phyloP scores from a whole-genome alignment of 2,888 invertebrate genomes.

The Drosophila crucigera region DNA sequence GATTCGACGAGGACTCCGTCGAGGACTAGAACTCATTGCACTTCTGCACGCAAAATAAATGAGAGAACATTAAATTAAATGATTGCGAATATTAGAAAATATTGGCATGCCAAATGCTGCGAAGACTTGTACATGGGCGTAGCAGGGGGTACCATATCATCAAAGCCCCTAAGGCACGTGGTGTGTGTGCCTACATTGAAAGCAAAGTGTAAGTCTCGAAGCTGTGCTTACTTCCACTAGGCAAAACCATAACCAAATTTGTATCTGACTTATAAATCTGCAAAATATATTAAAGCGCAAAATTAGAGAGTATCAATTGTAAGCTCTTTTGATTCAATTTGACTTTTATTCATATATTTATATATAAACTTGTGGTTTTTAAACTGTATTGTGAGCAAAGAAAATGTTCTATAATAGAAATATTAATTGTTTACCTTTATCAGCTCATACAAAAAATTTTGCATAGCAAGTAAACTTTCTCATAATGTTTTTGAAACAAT shows the following conservation, averaged over 20 bases:
- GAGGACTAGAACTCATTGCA: neutral
- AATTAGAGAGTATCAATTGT: neutral
- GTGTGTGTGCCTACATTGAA: neutral
- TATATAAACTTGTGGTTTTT: too few relatives aligned
- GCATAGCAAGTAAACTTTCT: neutral
- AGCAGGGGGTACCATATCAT: neutral
- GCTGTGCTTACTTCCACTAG: neutral
- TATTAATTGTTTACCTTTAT: neutral
- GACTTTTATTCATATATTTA: neutral
- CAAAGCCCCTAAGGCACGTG: too few relatives aligned
- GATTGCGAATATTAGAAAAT: conserved; percentile 79
- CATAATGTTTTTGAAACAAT: neutral
- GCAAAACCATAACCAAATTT: neutral
- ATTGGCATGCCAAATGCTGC: conserved; percentile 69
- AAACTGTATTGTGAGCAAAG: neutral
- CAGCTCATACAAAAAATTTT: neutral
- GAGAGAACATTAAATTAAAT: conserved; percentile 75
- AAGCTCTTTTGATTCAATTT: neutral
- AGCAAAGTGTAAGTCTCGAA: neutral
- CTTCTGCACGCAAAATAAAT: conserved; percentile 67
- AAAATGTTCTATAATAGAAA: neutral
- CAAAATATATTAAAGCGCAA: neutral
- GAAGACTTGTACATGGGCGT: conserved; percentile 15
- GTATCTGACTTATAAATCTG: neutral
- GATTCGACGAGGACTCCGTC: conserved; percentile 19